These are phyloP conservation scores for Cyrtodaria siliqua DNA, from an alignment of 2,888 invertebrate genomes.

Conservation along the genomic window DNA sequence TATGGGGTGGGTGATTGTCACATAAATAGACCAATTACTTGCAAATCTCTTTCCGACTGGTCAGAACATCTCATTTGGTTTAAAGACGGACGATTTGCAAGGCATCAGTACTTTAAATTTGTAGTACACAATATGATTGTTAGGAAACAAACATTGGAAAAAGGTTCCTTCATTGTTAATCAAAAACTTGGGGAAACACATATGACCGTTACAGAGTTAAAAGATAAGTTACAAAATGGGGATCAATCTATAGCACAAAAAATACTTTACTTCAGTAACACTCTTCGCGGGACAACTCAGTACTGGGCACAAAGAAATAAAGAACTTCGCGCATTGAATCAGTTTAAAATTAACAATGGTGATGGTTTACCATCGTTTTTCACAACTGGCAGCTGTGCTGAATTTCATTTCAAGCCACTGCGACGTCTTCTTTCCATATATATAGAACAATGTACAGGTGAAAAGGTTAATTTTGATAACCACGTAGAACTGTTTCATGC, in stretches of 20 bases:
- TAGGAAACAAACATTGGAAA: slow-evolving; percentile 59
- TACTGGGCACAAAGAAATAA: slow-evolving; percentile 56
- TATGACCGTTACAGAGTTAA: slow-evolving; percentile 64
- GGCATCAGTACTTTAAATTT: slow-evolving; percentile 18
- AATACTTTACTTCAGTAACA: slow-evolving; percentile 54
- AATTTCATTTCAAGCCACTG: slow-evolving; percentile 67
- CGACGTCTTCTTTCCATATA: slow-evolving; percentile 53
- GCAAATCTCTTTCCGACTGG: slow-evolving; percentile 49
- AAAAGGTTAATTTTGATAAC: too few relatives aligned
- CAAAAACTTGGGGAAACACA: not conserved
- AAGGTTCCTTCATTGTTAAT: slow-evolving; percentile 22
- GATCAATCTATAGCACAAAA: slow-evolving; percentile 58
- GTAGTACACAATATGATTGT: slow-evolving; percentile 43
- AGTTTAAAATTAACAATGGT: slow-evolving; percentile 53
- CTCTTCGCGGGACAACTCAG: slow-evolving; percentile 52
- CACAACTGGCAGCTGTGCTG: slow-evolving; percentile 69
- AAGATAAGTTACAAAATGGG: slow-evolving; percentile 61
- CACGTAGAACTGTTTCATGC: too few relatives aligned
- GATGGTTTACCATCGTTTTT: slow-evolving; percentile 66
- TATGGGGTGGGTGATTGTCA: slow-evolving; percentile 43
- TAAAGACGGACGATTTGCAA: slow-evolving; percentile 47
- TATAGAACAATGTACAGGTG: slow-evolving; percentile 11
- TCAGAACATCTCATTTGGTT: slow-evolving; percentile 52
- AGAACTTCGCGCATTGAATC: slow-evolving; percentile 51
- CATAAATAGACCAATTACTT: slow-evolving; percentile 35